phyloP scores from a whole-genome alignment of 2,113 vertebrate genomes.

The Phrynocephalus versicolor region DNA sequence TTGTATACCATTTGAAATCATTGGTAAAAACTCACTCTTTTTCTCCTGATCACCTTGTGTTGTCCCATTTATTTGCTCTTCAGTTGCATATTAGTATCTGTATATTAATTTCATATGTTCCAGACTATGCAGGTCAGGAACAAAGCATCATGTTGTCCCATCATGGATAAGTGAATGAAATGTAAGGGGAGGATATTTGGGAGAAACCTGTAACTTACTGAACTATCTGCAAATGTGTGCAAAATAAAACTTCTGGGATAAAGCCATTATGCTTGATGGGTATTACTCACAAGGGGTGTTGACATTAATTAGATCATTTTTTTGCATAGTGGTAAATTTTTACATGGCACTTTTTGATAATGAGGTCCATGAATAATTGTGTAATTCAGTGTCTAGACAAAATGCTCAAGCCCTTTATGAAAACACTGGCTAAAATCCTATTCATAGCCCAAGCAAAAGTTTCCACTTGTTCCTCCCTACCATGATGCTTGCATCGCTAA shows the following conservation, averaged over 20 bases:
- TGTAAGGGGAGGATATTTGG: conserved; percentile 4
- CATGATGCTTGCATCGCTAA: background rate
- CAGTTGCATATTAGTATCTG: background rate
- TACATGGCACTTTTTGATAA: background rate
- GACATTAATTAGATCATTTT: background rate
- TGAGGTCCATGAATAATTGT: background rate
- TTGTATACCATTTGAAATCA: background rate
- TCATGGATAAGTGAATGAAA: conserved; percentile 17
- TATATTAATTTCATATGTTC: background rate
- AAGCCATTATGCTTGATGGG: conserved; percentile 33
- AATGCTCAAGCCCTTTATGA: too few species aligned
- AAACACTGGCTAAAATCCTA: too few species aligned
- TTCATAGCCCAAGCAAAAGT: too few species aligned
- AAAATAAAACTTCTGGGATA: conserved; percentile 1
- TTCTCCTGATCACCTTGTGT: background rate
- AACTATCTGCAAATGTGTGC: conserved; percentile 2
- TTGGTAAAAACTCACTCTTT: background rate
- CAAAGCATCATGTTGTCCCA: conserved; percentile 5
- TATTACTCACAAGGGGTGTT: conserved; percentile 1
- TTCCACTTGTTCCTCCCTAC: background rate
- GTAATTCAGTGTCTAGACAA: accelerated
- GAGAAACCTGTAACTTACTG: conserved; percentile 22
- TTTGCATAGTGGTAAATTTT: background rate
- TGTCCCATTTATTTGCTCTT: background rate
- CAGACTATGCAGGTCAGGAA: background rate